These are phyloP conservation scores for Polietes domitor DNA, from an alignment of 2,888 invertebrate genomes.

Conservation along the genomic window DNA sequence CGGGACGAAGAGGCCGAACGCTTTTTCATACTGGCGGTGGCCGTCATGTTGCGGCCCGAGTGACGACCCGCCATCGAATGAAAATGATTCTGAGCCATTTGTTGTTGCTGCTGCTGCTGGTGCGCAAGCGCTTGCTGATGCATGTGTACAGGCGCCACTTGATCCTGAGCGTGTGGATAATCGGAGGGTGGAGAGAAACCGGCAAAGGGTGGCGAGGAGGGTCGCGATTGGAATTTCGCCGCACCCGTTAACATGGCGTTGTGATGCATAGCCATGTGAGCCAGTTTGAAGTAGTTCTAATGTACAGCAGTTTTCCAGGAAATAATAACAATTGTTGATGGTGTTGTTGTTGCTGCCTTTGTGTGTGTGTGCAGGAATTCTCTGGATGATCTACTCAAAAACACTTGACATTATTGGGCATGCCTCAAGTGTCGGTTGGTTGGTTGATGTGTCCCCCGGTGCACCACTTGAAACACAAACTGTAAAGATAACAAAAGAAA, in stretches of 20 bases:
- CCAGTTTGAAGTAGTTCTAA: conserved; percentile 55
- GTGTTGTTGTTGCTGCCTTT: neutral
- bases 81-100: conserved; percentile 64
- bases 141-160: conserved; percentile 50
- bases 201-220: conserved; percentile 83
- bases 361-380: neutral
- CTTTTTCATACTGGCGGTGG: conserved; percentile 59
- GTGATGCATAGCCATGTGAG: conserved; percentile 68
- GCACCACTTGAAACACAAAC: conserved; percentile 25
- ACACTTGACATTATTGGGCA: conserved; percentile 36
- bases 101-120: conserved; percentile 63
- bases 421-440: neutral
- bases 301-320: neutral
- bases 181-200: conserved; percentile 90
- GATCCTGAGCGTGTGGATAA: conserved; percentile 83
- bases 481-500: conserved; percentile 57
- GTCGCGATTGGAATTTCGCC: conserved; percentile 78
- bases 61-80: conserved; percentile 74
- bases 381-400: conserved; percentile 1
- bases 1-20: conserved; percentile 60
- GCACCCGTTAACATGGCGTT: conserved; percentile 76
- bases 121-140: conserved; percentile 48
- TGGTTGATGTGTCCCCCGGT: too few species aligned
- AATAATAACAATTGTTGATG: conserved; percentile 1
- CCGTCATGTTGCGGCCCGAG: conserved; percentile 67